Conservation (phyloP, 2,797 vertebrate genomes). For the Pogoniulus pusillus region DNA sequence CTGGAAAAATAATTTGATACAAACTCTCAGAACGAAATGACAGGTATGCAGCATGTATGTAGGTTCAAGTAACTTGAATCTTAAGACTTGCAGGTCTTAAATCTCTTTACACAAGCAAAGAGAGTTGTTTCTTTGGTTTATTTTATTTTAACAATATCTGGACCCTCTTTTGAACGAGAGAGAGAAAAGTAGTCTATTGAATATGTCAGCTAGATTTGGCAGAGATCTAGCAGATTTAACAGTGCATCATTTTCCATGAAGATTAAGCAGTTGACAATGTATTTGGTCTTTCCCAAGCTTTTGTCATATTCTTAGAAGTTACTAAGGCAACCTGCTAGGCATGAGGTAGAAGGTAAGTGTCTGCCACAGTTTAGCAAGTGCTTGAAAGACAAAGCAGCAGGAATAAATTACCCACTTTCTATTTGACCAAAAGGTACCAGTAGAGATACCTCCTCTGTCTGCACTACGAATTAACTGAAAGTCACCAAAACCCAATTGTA, state of each 20-base stretch:
- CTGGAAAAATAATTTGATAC: neutral
- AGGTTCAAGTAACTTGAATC: neutral
- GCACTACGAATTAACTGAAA: neutral
- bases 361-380: neutral
- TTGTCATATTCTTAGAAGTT: constrained; percentile 18
- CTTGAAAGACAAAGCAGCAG: constrained; percentile 1
- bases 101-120: neutral
- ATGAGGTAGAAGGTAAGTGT: neutral
- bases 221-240: neutral
- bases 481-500: neutral
- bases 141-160: neutral
- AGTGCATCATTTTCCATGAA: neutral
- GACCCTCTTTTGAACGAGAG: neutral
- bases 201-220: neutral
- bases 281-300: neutral
- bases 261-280: neutral
- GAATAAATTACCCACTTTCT: neutral
- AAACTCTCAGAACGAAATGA: neutral
- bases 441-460: neutral
- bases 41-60: accelerated
- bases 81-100: neutral
- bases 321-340: constrained; percentile 40
- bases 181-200: neutral
- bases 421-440: neutral
- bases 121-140: no score